These are phyloP conservation scores for Pterobdella sp. DNA, from an alignment of 2,888 invertebrate genomes.

Conservation along the genomic window DNA sequence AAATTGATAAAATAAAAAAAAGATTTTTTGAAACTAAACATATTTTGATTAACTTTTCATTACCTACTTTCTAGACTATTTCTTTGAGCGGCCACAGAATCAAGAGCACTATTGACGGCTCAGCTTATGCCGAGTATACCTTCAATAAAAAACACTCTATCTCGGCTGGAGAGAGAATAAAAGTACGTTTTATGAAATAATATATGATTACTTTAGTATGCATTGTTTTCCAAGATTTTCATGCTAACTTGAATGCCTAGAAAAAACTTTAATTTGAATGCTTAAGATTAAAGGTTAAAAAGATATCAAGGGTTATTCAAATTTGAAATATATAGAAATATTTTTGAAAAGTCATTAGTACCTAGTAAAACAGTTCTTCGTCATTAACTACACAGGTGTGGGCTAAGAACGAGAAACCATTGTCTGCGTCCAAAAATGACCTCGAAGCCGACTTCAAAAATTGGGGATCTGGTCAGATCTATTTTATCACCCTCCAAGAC, in stretches of 20 bases:
- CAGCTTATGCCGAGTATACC: constrained; percentile 24
- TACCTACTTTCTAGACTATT: background rate
- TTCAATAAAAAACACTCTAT: constrained; percentile 27
- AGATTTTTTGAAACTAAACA: too few species aligned
- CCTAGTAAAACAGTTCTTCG: background rate
- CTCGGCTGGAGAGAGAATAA: constrained; percentile 28
- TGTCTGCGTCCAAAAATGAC: constrained; percentile 32
- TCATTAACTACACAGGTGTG: constrained; percentile 24
- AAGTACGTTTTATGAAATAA: constrained; percentile 22
- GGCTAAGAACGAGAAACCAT: constrained; percentile 23
- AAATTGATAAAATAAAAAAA: too few species aligned
- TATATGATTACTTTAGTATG: background rate
- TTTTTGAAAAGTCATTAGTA: background rate
- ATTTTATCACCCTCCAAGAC: constrained; percentile 53
- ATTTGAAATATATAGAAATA: background rate
- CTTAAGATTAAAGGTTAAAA: too few species aligned
- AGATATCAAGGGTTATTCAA: background rate
- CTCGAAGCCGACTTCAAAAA: constrained; percentile 30
- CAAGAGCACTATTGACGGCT: constrained; percentile 32
- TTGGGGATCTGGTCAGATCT: constrained; percentile 53
- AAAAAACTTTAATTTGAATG: background rate
- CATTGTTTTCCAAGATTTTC: background rate
- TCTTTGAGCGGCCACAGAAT: constrained; percentile 32
- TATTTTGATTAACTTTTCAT: too few species aligned
- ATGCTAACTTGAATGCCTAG: background rate